Conservation (phyloP, 2,888 invertebrate genomes). For the Ennomos erosarius region DNA sequence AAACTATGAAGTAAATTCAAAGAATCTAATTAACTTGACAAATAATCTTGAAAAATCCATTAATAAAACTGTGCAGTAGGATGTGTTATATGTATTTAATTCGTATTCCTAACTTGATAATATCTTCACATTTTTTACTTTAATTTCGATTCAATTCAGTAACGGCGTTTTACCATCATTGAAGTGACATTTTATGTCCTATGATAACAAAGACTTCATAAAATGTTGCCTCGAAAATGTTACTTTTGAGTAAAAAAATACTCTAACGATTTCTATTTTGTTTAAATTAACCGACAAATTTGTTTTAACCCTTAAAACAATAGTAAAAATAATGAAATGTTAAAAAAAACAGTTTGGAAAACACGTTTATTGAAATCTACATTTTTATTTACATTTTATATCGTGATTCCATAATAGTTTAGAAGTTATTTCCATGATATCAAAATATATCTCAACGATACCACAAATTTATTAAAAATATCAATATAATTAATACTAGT, state of each 20-base stretch:
- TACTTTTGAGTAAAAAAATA: too few species aligned
- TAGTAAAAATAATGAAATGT: too few species aligned
- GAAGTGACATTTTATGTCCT: too few species aligned
- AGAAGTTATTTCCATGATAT: background rate
- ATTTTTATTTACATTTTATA: background rate
- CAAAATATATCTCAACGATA: background rate
- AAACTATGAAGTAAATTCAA: too few species aligned
- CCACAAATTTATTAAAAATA: background rate
- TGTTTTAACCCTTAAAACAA: too few species aligned
- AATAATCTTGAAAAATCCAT: too few species aligned
- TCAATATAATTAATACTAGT: conserved; percentile 48
- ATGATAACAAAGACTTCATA: too few species aligned
- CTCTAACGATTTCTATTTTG: too few species aligned
- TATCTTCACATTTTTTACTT: conserved; percentile 14
- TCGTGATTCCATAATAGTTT: conserved; percentile 1
- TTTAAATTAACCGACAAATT: too few species aligned
- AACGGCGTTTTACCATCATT: conserved; percentile 22
- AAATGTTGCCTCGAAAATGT: too few species aligned
- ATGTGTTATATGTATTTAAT: conserved; percentile 37
- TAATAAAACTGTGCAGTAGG: conserved; percentile 21
- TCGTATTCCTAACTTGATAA: conserved; percentile 19
- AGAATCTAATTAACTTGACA: background rate
- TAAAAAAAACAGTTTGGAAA: too few species aligned
- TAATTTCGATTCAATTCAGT: conserved; percentile 2
- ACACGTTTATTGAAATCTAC: too few species aligned